A percentile compares a stretch with the other conserved stretches of the same genome.
Conservation (phyloP, 23 tunicate species). For the Ascidia mentula region DNA sequence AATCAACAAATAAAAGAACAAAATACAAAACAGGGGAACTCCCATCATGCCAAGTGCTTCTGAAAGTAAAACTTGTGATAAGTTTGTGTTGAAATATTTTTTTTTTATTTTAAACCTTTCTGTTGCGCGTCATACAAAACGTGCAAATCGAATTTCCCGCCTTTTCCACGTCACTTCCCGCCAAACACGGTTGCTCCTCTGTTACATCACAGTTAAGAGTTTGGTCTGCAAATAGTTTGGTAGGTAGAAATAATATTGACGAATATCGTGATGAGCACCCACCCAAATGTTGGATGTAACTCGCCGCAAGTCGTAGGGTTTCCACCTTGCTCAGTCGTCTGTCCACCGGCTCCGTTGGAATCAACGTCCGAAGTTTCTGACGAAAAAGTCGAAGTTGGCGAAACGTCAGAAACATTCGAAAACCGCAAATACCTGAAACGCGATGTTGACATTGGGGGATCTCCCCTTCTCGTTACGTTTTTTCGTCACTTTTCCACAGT, state of each 20-base stretch:
- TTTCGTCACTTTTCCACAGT: background rate
- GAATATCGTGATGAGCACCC: too few species aligned
- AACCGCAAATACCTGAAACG: constrained; percentile 55
- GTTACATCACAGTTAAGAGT: constrained; percentile 49
- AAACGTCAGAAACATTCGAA: too few species aligned
- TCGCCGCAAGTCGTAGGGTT: constrained; percentile 67
- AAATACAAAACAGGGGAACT: background rate
- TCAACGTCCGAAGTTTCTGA: constrained; percentile 64
- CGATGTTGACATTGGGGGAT: constrained; percentile 46
- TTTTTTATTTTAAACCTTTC: constrained; percentile 29
- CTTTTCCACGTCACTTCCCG: constrained; percentile 1
- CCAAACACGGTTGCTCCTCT: constrained; percentile 76
- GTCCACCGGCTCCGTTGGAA: constrained; percentile 78
- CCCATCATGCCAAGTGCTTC: background rate
- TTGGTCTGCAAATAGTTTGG: constrained; percentile 32
- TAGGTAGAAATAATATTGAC: too few species aligned
- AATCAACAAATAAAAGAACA: background rate
- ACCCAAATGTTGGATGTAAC: constrained; percentile 75
- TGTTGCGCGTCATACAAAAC: constrained; percentile 64
- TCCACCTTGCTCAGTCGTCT: constrained; percentile 70
- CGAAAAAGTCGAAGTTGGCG: background rate
- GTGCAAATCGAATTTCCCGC: constrained; percentile 44
- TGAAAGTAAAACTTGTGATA: background rate
- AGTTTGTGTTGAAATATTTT: too few species aligned
- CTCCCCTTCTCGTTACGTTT: constrained; percentile 26